Evolutionary conservation across 2,888 invertebrate species (phyloP).

Genomic region (Melanotus villosus): DNA sequence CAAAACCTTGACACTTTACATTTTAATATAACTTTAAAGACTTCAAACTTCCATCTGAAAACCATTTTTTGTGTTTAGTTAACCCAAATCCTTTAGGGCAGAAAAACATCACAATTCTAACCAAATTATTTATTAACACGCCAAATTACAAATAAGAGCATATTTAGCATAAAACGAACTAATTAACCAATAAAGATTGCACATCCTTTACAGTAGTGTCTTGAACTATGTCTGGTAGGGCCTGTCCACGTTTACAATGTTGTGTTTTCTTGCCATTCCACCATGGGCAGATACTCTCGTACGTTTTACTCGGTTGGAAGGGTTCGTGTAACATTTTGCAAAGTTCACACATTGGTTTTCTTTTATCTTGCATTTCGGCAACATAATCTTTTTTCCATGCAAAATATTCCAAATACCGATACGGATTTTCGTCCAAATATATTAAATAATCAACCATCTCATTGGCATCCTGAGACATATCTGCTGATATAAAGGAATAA

Average conservation of each 20-base stretch:
- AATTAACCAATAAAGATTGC: too few species aligned
- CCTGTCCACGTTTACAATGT: conserved; percentile 2
- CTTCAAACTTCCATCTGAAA: too few species aligned
- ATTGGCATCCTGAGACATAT: conserved; percentile 70
- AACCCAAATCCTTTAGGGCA: too few species aligned
- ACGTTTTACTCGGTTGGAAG: conserved; percentile 45
- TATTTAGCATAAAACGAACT: too few species aligned
- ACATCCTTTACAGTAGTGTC: too few species aligned
- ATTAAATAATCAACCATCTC: conserved; percentile 70
- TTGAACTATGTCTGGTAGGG: too few species aligned
- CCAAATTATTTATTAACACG: too few species aligned
- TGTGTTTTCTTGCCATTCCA: conserved; percentile 47
- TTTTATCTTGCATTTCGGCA: conserved; percentile 43
- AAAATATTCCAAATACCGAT: conserved; percentile 73
- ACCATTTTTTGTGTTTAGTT: too few species aligned
- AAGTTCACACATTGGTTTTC: conserved; percentile 54
- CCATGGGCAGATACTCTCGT: conserved; percentile 52
- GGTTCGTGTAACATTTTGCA: conserved; percentile 57
- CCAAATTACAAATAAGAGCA: too few species aligned
- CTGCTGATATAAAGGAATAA: conserved; percentile 72
- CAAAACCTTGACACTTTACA: too few species aligned
- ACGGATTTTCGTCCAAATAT: conserved; percentile 69
- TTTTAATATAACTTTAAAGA: too few species aligned
- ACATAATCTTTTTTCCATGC: conserved; percentile 69
- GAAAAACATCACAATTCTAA: too few species aligned